Percentiles rank a stretch among this genome's conserved stretches.
Conservation (phyloP, 2,888 invertebrate genomes). For the Ophion ellenae region DNA sequence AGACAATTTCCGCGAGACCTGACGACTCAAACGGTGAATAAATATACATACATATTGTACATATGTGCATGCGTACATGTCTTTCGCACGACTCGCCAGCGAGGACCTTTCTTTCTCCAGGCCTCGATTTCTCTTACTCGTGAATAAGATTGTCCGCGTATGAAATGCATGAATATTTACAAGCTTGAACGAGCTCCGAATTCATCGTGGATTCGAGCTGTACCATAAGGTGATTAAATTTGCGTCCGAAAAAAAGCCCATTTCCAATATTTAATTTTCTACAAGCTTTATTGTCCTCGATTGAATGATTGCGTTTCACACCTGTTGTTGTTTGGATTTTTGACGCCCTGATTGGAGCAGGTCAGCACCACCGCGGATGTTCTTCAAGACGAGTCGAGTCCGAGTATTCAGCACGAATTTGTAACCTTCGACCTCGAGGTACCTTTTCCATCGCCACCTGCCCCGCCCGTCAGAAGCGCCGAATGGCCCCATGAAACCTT, state of each 20-base stretch:
- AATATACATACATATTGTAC: background rate
- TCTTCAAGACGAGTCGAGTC: constrained; percentile 83
- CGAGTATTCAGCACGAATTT: constrained; percentile 87
- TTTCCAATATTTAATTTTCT: constrained; percentile 35
- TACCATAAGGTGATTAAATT: constrained; percentile 26
- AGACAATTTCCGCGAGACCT: constrained; percentile 86
- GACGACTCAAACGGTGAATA: constrained; percentile 87
- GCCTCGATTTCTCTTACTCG: constrained; percentile 22
- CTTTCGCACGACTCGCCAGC: background rate
- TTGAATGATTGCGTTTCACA: constrained; percentile 1
- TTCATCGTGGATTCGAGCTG: constrained; percentile 2
- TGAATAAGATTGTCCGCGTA: constrained; percentile 36
- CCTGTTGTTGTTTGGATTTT: constrained; percentile 1
- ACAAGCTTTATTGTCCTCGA: constrained; percentile 5
- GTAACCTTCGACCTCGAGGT: constrained; percentile 89
- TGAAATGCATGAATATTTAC: constrained; percentile 56
- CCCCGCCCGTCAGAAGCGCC: constrained; percentile 82
- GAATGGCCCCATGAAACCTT: constrained; percentile 83
- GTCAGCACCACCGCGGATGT: constrained; percentile 88
- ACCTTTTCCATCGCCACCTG: constrained; percentile 82
- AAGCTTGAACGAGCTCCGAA: background rate
- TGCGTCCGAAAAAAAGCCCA: constrained; percentile 26
- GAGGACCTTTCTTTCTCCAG: constrained; percentile 3
- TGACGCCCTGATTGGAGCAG: constrained; percentile 65
- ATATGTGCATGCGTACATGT: background rate